These are phyloP conservation scores for Cryptoblepharus egeriae DNA, from an alignment of 2,797 vertebrate genomes.

Conservation along the genomic window DNA sequence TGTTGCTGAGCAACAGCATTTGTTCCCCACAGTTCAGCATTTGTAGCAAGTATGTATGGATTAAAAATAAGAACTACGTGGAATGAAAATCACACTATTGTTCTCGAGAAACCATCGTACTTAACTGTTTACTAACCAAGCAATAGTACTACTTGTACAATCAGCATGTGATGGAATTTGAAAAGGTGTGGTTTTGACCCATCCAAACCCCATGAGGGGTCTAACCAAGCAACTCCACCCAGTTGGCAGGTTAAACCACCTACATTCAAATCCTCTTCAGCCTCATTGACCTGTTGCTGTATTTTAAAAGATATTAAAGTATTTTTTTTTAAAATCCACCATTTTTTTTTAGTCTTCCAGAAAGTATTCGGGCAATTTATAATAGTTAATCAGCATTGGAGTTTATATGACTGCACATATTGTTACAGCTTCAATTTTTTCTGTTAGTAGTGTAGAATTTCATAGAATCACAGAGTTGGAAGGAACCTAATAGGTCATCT, in stretches of 20 bases:
- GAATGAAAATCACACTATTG: constrained; percentile 38
- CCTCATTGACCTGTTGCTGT: not conserved
- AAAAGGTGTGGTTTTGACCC: not conserved
- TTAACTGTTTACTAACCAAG: constrained; percentile 59
- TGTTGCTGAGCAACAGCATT: constrained; percentile 73
- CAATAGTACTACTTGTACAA: not conserved
- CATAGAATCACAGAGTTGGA: too few relatives aligned
- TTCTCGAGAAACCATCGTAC: too few relatives aligned
- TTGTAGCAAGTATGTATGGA: constrained; percentile 58
- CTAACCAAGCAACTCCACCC: not conserved
- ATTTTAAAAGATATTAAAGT: not conserved
- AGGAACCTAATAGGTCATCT: too few relatives aligned
- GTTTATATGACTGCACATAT: not conserved
- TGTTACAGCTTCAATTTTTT: not conserved
- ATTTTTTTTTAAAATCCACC: not conserved
- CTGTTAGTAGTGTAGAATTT: not conserved
- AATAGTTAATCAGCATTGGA: too few relatives aligned
- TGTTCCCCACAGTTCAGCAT: constrained; percentile 64
- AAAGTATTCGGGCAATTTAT: not conserved
- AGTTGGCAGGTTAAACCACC: not conserved
- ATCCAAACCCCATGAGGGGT: fast-evolving
- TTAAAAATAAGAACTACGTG: constrained; percentile 53
- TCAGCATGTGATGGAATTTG: not conserved
- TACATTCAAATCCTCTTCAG: not conserved
- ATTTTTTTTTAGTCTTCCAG: not conserved